Conservation (phyloP, 1,140 invertebrate genomes). For the Akabosia matsudoensis region DNA sequence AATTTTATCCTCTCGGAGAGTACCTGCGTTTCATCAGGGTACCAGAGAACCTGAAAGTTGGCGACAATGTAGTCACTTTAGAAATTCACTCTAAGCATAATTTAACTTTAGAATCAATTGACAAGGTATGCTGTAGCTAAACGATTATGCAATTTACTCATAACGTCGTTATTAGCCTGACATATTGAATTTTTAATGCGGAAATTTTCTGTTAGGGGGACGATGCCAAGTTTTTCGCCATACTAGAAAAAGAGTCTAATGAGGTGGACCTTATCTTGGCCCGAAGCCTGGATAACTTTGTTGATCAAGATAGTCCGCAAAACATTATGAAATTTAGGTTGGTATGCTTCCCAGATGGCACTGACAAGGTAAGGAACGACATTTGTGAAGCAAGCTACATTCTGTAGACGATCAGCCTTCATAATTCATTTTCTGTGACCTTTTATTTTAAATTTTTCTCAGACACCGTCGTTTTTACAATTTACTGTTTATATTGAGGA, state of each 20-base stretch:
- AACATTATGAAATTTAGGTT: conserved; percentile 79
- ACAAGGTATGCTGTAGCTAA: conserved; percentile 58
- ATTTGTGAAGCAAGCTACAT: too few species aligned
- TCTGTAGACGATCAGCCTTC: not conserved
- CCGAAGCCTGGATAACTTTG: conserved; percentile 70
- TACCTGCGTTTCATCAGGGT: conserved; percentile 72
- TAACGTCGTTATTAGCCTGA: not conserved
- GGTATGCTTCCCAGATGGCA: conserved; percentile 54
- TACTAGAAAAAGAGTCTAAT: conserved; percentile 66
- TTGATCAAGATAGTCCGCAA: conserved; percentile 71
- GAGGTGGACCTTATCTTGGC: conserved; percentile 69
- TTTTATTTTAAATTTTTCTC: too few species aligned
- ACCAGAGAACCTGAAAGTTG: conserved; percentile 65
- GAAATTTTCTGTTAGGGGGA: conserved; percentile 54
- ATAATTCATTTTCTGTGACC: conserved; percentile 4
- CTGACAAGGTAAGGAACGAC: conserved; percentile 53
- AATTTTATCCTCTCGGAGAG: conserved; percentile 70
- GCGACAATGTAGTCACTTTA: conserved; percentile 66
- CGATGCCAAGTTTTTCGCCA: conserved; percentile 68
- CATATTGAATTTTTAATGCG: not conserved
- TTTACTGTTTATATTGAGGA: conserved; percentile 76
- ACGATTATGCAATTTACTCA: not conserved
- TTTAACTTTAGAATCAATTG: conserved; percentile 66
- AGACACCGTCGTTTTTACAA: conserved; percentile 74
- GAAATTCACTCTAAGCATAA: conserved; percentile 71